phyloP scores from a whole-genome alignment of 2,797 vertebrate species.

The Valencia hispanica region DNA sequence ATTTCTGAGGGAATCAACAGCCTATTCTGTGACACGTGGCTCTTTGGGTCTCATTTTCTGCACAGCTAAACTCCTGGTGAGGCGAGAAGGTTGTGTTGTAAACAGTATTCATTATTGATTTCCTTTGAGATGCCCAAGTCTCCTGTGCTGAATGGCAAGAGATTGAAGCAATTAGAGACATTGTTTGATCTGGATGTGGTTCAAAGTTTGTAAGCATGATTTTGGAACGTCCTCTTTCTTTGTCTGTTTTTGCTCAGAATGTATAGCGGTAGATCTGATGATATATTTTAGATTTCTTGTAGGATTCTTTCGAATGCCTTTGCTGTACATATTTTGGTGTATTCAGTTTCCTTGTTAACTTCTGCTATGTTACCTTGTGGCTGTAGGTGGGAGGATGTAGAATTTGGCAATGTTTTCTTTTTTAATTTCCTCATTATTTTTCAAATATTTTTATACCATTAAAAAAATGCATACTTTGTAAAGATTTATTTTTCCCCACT shows the following conservation, averaged over 20 bases:
- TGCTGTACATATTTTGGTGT: conserved; percentile 22
- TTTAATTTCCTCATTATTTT: conserved; percentile 26
- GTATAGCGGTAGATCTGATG: conserved; percentile 11
- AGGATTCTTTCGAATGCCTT: conserved; percentile 16
- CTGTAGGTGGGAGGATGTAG: conserved; percentile 28
- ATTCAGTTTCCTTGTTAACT: conserved; percentile 26
- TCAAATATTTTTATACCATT: conserved; percentile 17
- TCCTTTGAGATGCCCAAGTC: conserved; percentile 43
- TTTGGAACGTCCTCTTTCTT: conserved; percentile 13
- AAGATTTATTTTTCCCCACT: conserved; percentile 38
- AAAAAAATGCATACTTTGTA: conserved; percentile 39
- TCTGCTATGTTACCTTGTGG: conserved; percentile 26
- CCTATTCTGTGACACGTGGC: conserved; percentile 28
- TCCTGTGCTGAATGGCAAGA: conserved; percentile 37
- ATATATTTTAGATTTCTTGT: conserved; percentile 11
- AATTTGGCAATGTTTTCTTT: conserved; percentile 32
- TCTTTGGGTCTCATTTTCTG: conserved; percentile 36
- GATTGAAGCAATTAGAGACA: conserved; percentile 59
- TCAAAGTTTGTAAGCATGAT: conserved; percentile 60
- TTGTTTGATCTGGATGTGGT: conserved; percentile 51
- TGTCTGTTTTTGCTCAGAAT: conserved; percentile 13
- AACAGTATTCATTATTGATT: conserved; percentile 66
- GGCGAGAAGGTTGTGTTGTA: conserved; percentile 33
- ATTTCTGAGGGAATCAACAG: conserved; percentile 22
- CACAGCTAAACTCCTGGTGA: conserved; percentile 15